These are phyloP conservation scores for Drosophila rhopaloa DNA, from an alignment of 1,140 invertebrate genomes.

Conservation along the genomic window DNA sequence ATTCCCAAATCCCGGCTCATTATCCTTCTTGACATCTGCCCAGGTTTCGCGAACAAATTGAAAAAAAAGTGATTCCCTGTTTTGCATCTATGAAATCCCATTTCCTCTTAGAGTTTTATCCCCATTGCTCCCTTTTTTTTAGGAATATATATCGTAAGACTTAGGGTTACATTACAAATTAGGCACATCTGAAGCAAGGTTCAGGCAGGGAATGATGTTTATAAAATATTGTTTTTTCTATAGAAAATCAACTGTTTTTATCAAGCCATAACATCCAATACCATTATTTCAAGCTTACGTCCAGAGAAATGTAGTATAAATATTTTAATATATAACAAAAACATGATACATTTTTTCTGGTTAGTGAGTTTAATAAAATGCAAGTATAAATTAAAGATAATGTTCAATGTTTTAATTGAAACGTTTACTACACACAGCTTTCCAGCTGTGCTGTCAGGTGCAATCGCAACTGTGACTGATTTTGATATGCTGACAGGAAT, in stretches of 20 bases:
- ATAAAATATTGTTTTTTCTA: neutral
- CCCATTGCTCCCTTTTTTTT: constrained; percentile 1
- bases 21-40: constrained; percentile 75
- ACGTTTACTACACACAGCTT: constrained; percentile 25
- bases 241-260: no score
- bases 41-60: constrained; percentile 52
- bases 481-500: constrained; percentile 31
- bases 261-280: no score
- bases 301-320: neutral
- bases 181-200: no score
- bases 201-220: no score
- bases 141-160: neutral
- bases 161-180: neutral
- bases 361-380: neutral
- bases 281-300: neutral
- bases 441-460: constrained; percentile 23
- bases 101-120: neutral
- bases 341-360: neutral
- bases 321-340: neutral
- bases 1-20: constrained; percentile 52
- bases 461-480: constrained; percentile 21
- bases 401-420: constrained; percentile 61
- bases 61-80: constrained; percentile 38
- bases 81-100: neutral
- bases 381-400: constrained; percentile 18